phyloP scores from a whole-genome alignment of 2,113 vertebrate species.

The Microtus oregoni region DNA sequence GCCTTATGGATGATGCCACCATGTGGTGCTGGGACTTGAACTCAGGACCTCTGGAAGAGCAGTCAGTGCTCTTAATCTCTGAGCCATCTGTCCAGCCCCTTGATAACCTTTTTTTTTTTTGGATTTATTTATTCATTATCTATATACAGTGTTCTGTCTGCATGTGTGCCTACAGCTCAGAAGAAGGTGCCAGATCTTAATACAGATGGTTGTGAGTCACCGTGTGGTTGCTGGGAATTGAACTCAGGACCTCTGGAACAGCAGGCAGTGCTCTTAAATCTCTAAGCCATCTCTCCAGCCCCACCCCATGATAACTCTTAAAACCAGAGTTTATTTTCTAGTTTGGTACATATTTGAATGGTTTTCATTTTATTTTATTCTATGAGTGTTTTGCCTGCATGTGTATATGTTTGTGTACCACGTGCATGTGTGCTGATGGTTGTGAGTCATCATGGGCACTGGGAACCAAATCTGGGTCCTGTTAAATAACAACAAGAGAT shows the following conservation, averaged over 20 bases:
- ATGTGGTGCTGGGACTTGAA: too few relatives aligned
- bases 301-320: background rate
- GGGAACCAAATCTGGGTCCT: background rate
- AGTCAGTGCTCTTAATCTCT: too few relatives aligned
- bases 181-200: background rate
- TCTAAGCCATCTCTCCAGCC: background rate
- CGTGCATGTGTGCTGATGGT: background rate
- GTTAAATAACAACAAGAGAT: background rate
- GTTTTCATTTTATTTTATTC: background rate
- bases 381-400: background rate
- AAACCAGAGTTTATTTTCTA: background rate
- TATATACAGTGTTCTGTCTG: background rate
- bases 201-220: background rate
- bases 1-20: too few relatives aligned
- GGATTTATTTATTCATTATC: background rate
- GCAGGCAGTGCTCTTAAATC: background rate
- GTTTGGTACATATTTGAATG: background rate
- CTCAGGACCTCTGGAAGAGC: too few relatives aligned
- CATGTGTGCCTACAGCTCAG: background rate
- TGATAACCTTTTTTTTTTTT: background rate
- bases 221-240: background rate
- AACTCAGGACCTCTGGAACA: background rate
- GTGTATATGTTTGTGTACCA: background rate
- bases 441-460: background rate
- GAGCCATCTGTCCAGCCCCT: background rate